Percentiles rank a stretch among this genome's conserved stretches.
Conservation (phyloP, 2,797 vertebrate genomes). For the Epinephelus awoara region DNA sequence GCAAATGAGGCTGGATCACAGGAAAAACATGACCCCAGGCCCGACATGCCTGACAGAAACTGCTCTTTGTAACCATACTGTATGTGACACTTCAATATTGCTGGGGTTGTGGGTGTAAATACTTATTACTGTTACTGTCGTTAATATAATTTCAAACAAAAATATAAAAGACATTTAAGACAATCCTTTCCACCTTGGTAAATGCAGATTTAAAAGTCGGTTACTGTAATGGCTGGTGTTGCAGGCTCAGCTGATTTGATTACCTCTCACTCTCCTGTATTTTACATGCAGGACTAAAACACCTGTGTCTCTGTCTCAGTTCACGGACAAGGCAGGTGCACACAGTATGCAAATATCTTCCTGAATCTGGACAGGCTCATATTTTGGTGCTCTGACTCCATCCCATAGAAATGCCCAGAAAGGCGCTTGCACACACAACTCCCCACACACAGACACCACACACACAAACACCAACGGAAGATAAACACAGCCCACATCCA, state of each 20-base stretch:
- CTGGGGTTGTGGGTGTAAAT: not conserved
- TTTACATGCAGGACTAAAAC: not conserved
- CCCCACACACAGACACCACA: not conserved
- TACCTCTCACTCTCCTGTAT: constrained; percentile 22
- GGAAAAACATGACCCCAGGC: constrained; percentile 13
- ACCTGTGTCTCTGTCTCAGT: not conserved
- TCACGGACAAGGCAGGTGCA: not conserved
- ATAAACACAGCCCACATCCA: constrained; percentile 7
- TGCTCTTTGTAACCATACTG: not conserved
- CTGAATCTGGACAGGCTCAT: not conserved
- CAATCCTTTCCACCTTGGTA: rapidly evolving
- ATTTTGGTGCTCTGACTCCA: not conserved
- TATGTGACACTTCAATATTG: not conserved
- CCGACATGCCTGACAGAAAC: constrained; percentile 4
- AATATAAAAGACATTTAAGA: not conserved
- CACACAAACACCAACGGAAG: not conserved
- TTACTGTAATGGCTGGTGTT: not conserved
- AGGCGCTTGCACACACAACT: not conserved
- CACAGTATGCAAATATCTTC: constrained; percentile 36
- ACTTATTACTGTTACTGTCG: not conserved
- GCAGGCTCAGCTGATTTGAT: constrained; percentile 13
- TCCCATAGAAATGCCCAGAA: not conserved
- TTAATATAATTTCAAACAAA: not conserved
- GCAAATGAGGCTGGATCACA: constrained; percentile 40
- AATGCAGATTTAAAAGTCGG: not conserved